These are phyloP conservation scores for Saccostrea glomerata DNA, from an alignment of 1,140 invertebrate species.

Conservation along the genomic window DNA sequence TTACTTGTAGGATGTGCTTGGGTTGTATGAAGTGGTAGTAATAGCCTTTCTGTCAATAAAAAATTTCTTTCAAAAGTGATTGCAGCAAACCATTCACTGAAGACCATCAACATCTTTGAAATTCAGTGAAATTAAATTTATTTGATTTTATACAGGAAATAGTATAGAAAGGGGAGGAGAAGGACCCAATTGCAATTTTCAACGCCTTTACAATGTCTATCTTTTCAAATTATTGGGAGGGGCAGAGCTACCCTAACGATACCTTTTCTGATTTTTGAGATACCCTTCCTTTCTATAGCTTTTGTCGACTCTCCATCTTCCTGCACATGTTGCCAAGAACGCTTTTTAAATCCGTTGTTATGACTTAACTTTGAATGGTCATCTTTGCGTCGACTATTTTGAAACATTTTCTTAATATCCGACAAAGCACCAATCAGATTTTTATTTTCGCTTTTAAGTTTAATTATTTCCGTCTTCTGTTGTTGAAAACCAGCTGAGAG, in stretches of 20 bases:
- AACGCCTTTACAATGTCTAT: no score
- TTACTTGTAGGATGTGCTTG: background rate
- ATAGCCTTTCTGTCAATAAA: background rate
- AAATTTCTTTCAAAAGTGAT: background rate
- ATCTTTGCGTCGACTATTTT: background rate
- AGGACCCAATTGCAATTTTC: no score
- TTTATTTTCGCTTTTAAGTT: background rate
- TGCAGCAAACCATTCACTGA: background rate
- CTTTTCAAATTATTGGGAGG: no score
- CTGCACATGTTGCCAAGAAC: background rate
- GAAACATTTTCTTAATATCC: background rate
- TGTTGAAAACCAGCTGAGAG: background rate
- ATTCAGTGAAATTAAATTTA: background rate
- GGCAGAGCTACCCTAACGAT: background rate
- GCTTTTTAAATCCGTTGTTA: background rate
- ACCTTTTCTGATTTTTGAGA: background rate
- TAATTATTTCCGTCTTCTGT: background rate
- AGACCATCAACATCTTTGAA: background rate
- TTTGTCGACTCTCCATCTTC: background rate
- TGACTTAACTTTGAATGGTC: background rate
- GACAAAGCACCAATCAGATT: background rate
- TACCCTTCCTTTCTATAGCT: background rate
- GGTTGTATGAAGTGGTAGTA: background rate
- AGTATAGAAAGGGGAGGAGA: background rate
- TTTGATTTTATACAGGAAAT: background rate